phyloP scores from a whole-genome alignment of 1,140 invertebrate genomes.

The Hesperophylax magnus region DNA sequence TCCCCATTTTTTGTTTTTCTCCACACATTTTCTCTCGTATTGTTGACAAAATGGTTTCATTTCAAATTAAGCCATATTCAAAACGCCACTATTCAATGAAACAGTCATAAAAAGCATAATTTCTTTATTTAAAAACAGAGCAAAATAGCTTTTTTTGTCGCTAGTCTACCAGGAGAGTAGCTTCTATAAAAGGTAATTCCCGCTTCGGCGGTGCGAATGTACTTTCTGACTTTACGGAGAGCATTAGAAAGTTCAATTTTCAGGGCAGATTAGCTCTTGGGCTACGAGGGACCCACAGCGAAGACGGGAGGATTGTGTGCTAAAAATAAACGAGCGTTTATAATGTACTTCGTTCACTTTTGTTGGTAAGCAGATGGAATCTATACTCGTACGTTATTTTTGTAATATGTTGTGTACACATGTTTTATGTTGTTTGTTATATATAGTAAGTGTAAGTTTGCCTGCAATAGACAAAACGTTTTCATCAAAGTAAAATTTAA shows the following conservation, averaged over 20 bases:
- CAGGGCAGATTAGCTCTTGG: neutral
- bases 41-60: no score
- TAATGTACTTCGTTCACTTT: neutral
- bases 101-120: neutral
- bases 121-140: neutral
- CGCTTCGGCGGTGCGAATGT: neutral
- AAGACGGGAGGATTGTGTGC: neutral
- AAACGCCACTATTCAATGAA: no score
- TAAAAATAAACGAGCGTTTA: neutral
- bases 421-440: no score
- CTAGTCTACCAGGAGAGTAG: neutral
- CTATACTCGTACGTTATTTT: no score
- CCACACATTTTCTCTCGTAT: no score
- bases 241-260: slow-evolving; percentile 12
- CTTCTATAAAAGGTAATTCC: neutral
- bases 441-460: no score
- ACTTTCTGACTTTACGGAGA: neutral
- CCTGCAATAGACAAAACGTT: no score
- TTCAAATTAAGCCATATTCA: no score
- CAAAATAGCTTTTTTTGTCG: neutral
- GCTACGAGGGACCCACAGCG: neutral
- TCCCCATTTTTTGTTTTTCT: no score
- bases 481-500: no score
- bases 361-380: no score
- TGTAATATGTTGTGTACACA: no score